phyloP scores from a whole-genome alignment of 2,888 invertebrate species.

The Lordiphosa andalusiaca region DNA sequence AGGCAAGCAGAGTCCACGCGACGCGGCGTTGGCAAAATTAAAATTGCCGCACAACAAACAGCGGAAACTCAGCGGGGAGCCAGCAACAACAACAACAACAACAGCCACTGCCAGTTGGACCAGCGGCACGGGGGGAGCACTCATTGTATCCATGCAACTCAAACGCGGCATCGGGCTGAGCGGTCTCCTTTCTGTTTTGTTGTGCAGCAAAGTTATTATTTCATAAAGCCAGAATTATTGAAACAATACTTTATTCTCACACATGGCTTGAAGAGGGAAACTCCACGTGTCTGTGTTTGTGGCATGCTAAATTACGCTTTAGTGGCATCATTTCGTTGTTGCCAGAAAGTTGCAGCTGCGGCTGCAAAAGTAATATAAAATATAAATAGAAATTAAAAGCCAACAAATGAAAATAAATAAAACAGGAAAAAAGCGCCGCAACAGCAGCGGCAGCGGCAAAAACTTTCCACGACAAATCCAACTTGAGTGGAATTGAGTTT shows the following conservation, averaged over 20 bases:
- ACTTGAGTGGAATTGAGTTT: slow-evolving; percentile 45
- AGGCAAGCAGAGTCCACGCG: slow-evolving; percentile 52
- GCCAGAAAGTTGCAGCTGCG: slow-evolving; percentile 64
- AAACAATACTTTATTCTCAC: slow-evolving; percentile 69
- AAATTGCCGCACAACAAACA: slow-evolving; percentile 74
- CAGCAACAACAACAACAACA: slow-evolving; percentile 24
- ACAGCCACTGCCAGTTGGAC: slow-evolving; percentile 34
- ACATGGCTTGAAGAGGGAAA: slow-evolving; percentile 20
- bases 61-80: slow-evolving; percentile 68
- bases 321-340: slow-evolving; percentile 62
- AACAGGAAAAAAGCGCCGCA: slow-evolving; percentile 13
- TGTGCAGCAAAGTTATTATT: slow-evolving; percentile 75
- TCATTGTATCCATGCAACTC: slow-evolving; percentile 68
- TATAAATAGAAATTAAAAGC: slow-evolving; percentile 72
- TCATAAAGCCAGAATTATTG: slow-evolving; percentile 77
- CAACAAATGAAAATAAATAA: slow-evolving; percentile 62
- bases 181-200: slow-evolving; percentile 46
- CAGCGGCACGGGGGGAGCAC: slow-evolving; percentile 35
- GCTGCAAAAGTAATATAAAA: slow-evolving; percentile 65
- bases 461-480: slow-evolving; percentile 51
- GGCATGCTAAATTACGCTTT: slow-evolving; percentile 69
- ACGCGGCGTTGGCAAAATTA: slow-evolving; percentile 72
- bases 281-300: slow-evolving; percentile 20
- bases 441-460: slow-evolving; percentile 11
- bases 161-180: slow-evolving; percentile 5